A percentile compares a stretch with the other conserved stretches of the same genome.
These are phyloP conservation scores for Eulemur macaco DNA, from an alignment of 2,113 vertebrate genomes.

Conservation along the genomic window DNA sequence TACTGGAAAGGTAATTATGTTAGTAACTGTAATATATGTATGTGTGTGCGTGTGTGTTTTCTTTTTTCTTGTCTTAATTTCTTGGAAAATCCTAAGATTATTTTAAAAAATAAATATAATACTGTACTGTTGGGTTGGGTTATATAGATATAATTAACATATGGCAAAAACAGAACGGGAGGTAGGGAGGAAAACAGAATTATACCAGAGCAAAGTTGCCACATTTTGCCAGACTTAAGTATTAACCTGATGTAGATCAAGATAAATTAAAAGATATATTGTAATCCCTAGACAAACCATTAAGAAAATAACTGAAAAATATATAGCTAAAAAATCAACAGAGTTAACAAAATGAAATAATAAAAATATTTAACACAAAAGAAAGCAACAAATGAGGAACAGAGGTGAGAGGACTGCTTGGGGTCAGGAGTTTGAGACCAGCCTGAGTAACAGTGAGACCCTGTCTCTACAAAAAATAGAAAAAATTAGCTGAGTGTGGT, in stretches of 20 bases:
- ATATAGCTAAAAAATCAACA: not conserved
- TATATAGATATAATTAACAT: not conserved
- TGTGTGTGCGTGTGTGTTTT: not conserved
- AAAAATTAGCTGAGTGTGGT: too few relatives aligned
- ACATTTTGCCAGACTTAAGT: not conserved
- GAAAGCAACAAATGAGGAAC: not conserved
- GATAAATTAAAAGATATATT: not conserved
- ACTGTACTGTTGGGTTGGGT: not conserved
- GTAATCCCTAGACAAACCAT: not conserved
- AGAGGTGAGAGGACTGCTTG: not conserved
- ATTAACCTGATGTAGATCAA: not conserved
- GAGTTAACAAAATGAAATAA: not conserved
- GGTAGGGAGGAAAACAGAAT: not conserved
- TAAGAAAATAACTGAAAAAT: constrained; percentile 1
- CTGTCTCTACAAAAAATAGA: too few relatives aligned
- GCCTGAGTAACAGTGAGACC: too few relatives aligned
- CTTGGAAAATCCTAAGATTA: not conserved
- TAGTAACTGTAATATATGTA: not conserved
- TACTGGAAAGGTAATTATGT: not conserved
- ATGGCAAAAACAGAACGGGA: not conserved
- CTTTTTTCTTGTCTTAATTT: not conserved
- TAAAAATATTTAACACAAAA: not conserved
- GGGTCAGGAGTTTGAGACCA: too few relatives aligned
- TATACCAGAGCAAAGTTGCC: not conserved
- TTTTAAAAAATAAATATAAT: not conserved